Evolutionary conservation across 1,140 invertebrate genomes (phyloP), one percentile per base, ranked within the genome.

Genomic region (Drosophila grimshawi): DNA sequence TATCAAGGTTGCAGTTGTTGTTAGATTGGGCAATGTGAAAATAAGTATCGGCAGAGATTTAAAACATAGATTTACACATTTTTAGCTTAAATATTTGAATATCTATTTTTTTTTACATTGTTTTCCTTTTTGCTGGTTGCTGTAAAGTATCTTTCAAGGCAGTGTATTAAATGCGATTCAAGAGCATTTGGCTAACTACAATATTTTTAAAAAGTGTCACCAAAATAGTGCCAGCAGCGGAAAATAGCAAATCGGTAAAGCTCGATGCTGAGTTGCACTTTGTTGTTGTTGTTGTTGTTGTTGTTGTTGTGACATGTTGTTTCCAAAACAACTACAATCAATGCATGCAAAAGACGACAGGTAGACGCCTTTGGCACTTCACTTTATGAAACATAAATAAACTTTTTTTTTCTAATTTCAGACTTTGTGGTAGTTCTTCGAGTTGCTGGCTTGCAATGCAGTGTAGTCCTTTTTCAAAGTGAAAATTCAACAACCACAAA

Each of bases 401-500:
- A 73, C 48, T 67, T 39, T 46, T 72, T 55, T 27, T 53, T 49
- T 53, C 30, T 27, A 43, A 19, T 19, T 52, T 52, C 30, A 27
- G 5, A 46, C 30, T 41, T 52, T 52, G 45, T 52, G 35, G 0
- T 4, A 19, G 27, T 27, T 81, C n/a, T 51, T 41, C 51, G 6
- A 59, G 69, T 33, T 59, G 55, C 27, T 43, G 32, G 30, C 37
- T 57, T 60, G 29, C 33, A 57, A 45, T 63, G 78, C 51, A 52
- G 81, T 67, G 46, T 81, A 55, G 37, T 60, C 29, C 43, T 60
- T 72, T 72, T 65, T 63, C 11, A 86, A 86, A 86, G 85, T 89
- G 85, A 80, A 85, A 89, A 82, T 82, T 77, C 71, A 86, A 76
- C 76, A 73, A 76, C 64, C 71, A 71, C 78, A 78, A 60, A 78